A percentile compares a stretch with the other conserved stretches of the same genome.
Evolutionary conservation across 2,113 vertebrate genomes (phyloP).

Genomic region (Calidris pugnax): DNA sequence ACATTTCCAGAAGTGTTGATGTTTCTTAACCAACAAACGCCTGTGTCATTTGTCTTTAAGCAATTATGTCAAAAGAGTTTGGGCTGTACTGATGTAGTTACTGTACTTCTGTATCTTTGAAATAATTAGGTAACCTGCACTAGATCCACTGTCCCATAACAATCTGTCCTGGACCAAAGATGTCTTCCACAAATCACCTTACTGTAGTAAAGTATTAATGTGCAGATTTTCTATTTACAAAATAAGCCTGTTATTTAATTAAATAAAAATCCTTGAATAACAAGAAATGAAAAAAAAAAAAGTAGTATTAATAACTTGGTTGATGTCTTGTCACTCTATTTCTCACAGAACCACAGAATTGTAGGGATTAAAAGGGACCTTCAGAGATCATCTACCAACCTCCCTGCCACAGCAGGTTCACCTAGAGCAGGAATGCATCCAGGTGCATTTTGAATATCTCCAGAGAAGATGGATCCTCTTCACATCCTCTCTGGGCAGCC

Average conservation of each 20-base stretch:
- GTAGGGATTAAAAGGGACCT: too few species aligned
- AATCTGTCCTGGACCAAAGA: background rate
- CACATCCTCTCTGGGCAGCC: too few species aligned
- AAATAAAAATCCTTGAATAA: background rate
- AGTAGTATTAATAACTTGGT: background rate
- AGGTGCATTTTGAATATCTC: too few species aligned
- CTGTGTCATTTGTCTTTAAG: background rate
- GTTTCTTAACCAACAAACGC: background rate
- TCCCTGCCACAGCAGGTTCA: too few species aligned
- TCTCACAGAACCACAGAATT: background rate
- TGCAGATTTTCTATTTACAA: background rate
- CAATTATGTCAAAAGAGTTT: background rate
- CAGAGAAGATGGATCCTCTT: too few species aligned
- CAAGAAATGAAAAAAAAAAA: background rate
- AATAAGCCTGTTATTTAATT: background rate
- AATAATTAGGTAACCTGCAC: background rate
- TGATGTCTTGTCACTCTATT: background rate
- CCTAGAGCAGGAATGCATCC: too few species aligned
- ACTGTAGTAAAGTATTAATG: background rate
- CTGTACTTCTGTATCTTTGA: background rate
- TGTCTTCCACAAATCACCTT: background rate
- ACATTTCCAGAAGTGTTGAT: background rate
- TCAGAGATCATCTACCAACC: too few species aligned
- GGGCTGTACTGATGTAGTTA: too few species aligned
- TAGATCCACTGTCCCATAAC: background rate